A percentile compares a stretch with the other conserved stretches of the same genome.
Evolutionary conservation across 2,888 invertebrate species (phyloP).

Genomic region (Flexamia atlantica): DNA sequence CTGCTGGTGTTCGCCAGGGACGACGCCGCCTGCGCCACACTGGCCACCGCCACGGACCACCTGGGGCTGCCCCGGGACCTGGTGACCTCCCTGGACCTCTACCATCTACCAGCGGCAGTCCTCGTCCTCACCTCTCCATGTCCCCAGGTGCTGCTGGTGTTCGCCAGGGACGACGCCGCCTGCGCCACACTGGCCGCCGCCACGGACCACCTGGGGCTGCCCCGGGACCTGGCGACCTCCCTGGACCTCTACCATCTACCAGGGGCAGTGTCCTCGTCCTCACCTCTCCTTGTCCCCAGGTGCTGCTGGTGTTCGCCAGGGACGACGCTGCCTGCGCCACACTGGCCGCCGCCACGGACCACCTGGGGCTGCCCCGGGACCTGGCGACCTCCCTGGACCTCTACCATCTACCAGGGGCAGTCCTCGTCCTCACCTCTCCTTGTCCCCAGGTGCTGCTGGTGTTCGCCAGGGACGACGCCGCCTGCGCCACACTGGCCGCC

Average conservation of each 20-base stretch:
- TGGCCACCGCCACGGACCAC: slow-evolving; percentile 57
- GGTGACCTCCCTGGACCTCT: slow-evolving; percentile 56
- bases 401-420: slow-evolving; percentile 45
- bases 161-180: slow-evolving; percentile 61
- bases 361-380: slow-evolving; percentile 55
- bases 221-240: slow-evolving; percentile 52
- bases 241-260: slow-evolving; percentile 53
- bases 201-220: slow-evolving; percentile 59
- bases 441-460: slow-evolving; percentile 56
- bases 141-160: slow-evolving; percentile 57
- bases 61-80: slow-evolving; percentile 56
- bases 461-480: slow-evolving; percentile 60
- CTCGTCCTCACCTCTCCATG: too few species aligned
- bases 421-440: too few species aligned
- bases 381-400: slow-evolving; percentile 57
- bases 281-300: slow-evolving; percentile 24
- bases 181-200: slow-evolving; percentile 55
- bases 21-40: slow-evolving; percentile 56
- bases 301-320: slow-evolving; percentile 60
- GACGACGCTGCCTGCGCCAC: slow-evolving; percentile 61
- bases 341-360: slow-evolving; percentile 54
- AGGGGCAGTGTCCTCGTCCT: too few species aligned
- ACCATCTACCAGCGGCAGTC: slow-evolving; percentile 23
- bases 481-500: slow-evolving; percentile 52
- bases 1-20: slow-evolving; percentile 61